These are phyloP conservation scores for Montipora foliosa DNA, from an alignment of 64 coral and sea anemone genomes.

Conservation along the genomic window DNA sequence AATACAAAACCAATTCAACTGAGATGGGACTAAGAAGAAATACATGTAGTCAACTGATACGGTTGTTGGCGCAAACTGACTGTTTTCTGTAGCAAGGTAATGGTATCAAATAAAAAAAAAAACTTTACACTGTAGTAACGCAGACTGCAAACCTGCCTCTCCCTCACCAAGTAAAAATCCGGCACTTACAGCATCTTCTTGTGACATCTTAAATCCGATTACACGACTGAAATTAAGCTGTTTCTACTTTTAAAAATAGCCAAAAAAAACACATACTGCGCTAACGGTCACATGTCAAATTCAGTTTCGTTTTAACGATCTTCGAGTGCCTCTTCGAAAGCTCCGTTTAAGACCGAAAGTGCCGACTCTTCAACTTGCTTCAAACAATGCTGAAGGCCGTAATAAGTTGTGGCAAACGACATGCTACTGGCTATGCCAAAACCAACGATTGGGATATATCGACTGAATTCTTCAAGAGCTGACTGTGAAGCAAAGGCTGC, in stretches of 20 bases:
- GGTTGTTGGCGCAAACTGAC: no score
- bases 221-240: no score
- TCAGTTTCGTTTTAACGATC: slow-evolving; percentile 19
- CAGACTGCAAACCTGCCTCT: no score
- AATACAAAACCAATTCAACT: no score
- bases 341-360: background rate
- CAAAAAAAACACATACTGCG: background rate
- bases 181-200: no score
- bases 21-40: no score
- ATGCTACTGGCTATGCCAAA: slow-evolving; percentile 17
- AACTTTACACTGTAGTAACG: no score
- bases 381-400: slow-evolving; percentile 21
- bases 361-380: slow-evolving; percentile 27
- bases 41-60: no score
- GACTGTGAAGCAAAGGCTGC: background rate
- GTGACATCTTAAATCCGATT: no score
- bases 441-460: slow-evolving; percentile 36
- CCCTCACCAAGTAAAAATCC: no score
- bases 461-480: slow-evolving; percentile 2
- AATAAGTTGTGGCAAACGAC: slow-evolving; percentile 51
- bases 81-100: no score
- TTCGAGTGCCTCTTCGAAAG: background rate
- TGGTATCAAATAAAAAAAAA: no score
- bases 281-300: background rate
- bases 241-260: background rate